Evolutionary conservation across 1,140 invertebrate genomes (phyloP).

Genomic region (Schlechtendalia chinensis): DNA sequence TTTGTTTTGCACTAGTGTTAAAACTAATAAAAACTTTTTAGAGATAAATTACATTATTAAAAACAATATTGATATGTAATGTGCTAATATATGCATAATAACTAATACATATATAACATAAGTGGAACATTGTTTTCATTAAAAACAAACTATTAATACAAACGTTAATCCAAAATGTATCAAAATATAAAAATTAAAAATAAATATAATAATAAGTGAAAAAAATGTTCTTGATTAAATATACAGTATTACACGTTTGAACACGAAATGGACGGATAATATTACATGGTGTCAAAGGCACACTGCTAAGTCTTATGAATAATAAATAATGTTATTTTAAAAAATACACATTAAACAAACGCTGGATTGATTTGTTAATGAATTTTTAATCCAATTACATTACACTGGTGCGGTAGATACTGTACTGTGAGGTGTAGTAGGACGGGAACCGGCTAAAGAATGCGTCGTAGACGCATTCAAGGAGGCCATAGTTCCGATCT

Average conservation of each 20-base stretch:
- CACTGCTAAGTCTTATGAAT: not conserved
- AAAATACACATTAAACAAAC: not conserved
- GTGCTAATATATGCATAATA: not conserved
- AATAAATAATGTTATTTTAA: constrained; percentile 10
- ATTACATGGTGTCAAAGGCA: constrained; percentile 26
- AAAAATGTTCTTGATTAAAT: not conserved
- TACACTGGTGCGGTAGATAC: constrained; percentile 75
- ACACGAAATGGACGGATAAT: constrained; percentile 38
- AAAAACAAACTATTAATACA: constrained; percentile 7
- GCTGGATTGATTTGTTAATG: not conserved
- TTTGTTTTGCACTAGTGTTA: not conserved
- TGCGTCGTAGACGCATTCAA: constrained; percentile 77
- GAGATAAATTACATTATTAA: not conserved
- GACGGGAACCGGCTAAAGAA: constrained; percentile 78
- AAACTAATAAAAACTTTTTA: not conserved
- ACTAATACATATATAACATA: not conserved
- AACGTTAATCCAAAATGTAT: constrained; percentile 2
- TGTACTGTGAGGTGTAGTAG: constrained; percentile 83
- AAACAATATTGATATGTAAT: not conserved
- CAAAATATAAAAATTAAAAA: constrained; percentile 11
- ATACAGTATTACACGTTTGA: constrained; percentile 4
- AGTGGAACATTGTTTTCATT: not conserved
- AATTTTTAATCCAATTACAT: not conserved
- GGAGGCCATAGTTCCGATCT: constrained; percentile 87
- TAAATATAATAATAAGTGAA: not conserved